phyloP scores from a whole-genome alignment of 2,888 invertebrate species.

The Bhutanitis thaidina region DNA sequence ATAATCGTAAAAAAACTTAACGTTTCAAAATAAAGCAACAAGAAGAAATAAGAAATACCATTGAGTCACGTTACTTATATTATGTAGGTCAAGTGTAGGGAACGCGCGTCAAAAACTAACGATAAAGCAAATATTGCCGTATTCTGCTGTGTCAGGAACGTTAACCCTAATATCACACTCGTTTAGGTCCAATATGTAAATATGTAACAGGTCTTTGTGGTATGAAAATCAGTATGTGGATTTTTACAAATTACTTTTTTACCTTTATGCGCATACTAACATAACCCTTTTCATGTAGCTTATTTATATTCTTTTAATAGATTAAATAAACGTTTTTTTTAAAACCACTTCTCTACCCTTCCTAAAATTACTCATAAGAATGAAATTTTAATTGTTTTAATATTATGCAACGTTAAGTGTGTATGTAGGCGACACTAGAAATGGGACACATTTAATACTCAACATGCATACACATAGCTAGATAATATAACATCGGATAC shows the following conservation, averaged over 20 bases:
- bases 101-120: constrained; percentile 17
- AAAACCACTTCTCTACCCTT: too few relatives aligned
- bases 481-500: neutral
- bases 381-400: too few relatives aligned
- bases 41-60: constrained; percentile 8
- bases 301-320: too few relatives aligned
- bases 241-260: neutral
- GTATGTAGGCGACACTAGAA: too few relatives aligned
- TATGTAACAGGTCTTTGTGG: constrained; percentile 7
- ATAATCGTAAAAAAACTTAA: neutral
- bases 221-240: neutral
- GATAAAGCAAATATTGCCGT: constrained; percentile 13
- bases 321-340: too few relatives aligned
- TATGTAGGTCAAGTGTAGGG: constrained; percentile 29
- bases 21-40: constrained; percentile 3
- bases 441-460: too few relatives aligned
- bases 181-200: constrained; percentile 17
- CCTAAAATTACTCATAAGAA: too few relatives aligned
- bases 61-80: constrained; percentile 22
- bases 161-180: constrained; percentile 19
- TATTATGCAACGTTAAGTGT: too few relatives aligned
- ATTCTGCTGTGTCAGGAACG: constrained; percentile 19
- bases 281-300: too few relatives aligned
- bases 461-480: too few relatives aligned
- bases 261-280: neutral